A percentile compares a stretch with the other conserved stretches of the same genome.
These are phyloP conservation scores for Phytoseiulus persimilis DNA, from an alignment of 2,888 invertebrate species.

Conservation along the genomic window DNA sequence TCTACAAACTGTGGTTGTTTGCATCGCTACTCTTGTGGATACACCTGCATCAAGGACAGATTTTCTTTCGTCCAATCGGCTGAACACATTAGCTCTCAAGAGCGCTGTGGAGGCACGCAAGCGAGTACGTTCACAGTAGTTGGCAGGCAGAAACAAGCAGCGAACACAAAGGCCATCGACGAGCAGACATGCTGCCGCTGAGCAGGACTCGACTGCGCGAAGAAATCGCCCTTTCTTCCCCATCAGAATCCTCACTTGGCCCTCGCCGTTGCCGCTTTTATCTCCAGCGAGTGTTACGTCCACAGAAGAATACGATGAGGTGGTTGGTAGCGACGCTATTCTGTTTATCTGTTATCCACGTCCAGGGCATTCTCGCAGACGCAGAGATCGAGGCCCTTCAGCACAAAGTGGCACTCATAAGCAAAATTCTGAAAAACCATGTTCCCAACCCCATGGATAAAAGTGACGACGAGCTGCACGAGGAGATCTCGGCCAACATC, in stretches of 20 bases:
- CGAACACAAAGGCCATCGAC: background rate
- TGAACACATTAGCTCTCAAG: no score
- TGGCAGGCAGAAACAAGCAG: background rate
- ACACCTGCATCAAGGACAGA: no score
- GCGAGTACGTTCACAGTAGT: background rate
- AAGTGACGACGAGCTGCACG: conserved; percentile 33
- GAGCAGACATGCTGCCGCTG: background rate
- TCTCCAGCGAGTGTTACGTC: background rate
- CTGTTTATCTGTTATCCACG: background rate
- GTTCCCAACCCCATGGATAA: conserved; percentile 35
- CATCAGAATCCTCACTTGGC: background rate
- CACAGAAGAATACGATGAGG: background rate
- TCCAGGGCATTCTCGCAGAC: conserved; percentile 11
- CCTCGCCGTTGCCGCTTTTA: background rate
- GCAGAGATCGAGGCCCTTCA: conserved; percentile 26
- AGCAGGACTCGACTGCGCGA: background rate
- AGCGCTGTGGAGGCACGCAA: background rate
- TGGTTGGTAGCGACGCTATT: background rate
- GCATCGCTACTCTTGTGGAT: no score
- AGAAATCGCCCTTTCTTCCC: background rate
- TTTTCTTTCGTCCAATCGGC: no score
- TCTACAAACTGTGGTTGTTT: no score
- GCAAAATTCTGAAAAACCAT: conserved; percentile 27
- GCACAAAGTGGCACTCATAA: conserved; percentile 33
- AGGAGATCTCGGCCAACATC: conserved; percentile 25